Evolutionary conservation across 2,797 vertebrate genomes (phyloP).

Genomic region (Acipenser transmontanus): DNA sequence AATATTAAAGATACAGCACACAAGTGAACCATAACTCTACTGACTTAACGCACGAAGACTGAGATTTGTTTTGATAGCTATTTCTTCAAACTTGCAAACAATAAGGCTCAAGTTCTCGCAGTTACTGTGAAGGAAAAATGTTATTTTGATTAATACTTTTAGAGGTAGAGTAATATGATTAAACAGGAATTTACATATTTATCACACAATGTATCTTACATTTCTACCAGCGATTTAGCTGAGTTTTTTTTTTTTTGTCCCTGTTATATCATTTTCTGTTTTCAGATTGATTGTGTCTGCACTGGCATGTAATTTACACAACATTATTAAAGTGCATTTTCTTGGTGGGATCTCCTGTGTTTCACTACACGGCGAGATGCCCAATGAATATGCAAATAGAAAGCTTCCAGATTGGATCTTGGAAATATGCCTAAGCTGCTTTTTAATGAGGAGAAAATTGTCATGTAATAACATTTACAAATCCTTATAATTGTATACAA

Average conservation of each 20-base stretch:
- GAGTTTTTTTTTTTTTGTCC: background rate
- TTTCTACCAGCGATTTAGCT: background rate
- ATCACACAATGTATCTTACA: no score
- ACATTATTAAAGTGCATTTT: background rate
- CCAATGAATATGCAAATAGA: slow-evolving; percentile 13
- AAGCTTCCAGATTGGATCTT: background rate
- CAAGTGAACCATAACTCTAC: no score
- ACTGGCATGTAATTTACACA: background rate
- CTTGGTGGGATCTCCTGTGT: background rate
- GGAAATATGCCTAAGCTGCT: background rate
- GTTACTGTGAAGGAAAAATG: no score
- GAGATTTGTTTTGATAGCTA: no score
- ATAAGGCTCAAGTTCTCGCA: no score
- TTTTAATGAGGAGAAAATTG: slow-evolving; percentile 9
- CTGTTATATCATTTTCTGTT: background rate
- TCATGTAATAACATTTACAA: slow-evolving; percentile 5
- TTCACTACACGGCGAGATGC: background rate
- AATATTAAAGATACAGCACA: no score
- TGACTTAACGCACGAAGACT: no score
- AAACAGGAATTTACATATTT: no score
- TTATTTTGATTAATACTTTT: no score
- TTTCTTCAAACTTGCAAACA: no score
- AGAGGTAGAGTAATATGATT: no score
- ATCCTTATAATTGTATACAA: background rate
- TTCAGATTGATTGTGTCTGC: background rate